Evolutionary conservation across 2,797 vertebrate genomes (phyloP).

Genomic region (Sebastes nivosus): DNA sequence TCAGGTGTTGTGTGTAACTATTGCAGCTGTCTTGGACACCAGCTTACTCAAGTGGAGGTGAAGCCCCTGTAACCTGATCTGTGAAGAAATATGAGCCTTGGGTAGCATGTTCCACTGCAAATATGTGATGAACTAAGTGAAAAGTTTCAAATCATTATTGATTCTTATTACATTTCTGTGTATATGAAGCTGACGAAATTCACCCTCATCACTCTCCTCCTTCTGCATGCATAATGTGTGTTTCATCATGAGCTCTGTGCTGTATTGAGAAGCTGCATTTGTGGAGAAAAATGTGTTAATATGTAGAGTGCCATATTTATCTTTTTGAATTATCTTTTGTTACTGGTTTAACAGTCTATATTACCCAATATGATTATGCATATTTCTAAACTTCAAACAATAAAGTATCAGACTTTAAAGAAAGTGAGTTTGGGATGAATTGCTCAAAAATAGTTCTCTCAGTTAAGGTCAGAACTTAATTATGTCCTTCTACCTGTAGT

Average conservation of each 20-base stretch:
- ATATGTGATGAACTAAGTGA: background rate
- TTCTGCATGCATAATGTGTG: background rate
- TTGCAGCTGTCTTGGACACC: background rate
- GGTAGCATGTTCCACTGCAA: background rate
- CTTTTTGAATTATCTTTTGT: background rate
- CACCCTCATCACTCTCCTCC: background rate
- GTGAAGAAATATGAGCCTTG: background rate
- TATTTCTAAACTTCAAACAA: too few species aligned
- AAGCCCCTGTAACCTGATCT: constrained; percentile 5
- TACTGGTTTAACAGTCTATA: background rate
- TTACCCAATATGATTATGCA: background rate
- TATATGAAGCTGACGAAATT: background rate
- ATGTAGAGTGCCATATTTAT: background rate
- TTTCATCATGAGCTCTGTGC: background rate
- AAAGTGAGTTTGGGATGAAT: too few species aligned
- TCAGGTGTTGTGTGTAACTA: background rate
- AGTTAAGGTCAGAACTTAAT: background rate
- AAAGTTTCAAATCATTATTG: background rate
- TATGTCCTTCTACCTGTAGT: background rate
- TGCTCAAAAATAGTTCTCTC: too few species aligned
- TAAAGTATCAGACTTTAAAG: background rate
- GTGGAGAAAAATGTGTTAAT: background rate
- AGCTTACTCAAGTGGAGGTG: background rate
- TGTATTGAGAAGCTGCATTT: background rate
- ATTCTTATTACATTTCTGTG: background rate